phyloP scores from a whole-genome alignment of 2,888 invertebrate species.

The Schizaphis graminum region DNA sequence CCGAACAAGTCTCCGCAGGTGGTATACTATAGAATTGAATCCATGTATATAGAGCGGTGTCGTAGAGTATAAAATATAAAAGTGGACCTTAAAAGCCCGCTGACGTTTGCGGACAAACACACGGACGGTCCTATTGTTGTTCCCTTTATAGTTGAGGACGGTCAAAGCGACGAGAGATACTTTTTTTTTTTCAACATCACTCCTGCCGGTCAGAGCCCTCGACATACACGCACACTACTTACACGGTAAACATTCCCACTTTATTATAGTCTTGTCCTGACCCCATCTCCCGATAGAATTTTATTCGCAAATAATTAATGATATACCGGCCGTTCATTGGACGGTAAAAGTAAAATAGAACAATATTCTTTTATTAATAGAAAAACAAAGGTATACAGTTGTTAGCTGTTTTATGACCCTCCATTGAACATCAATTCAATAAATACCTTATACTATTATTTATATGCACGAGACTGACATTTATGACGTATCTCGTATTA shows the following conservation, averaged over 20 bases:
- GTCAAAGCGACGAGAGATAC: slow-evolving; percentile 60
- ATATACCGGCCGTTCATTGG: neutral
- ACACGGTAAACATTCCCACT: neutral
- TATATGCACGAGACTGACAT: neutral
- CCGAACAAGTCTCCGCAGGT: slow-evolving; percentile 53
- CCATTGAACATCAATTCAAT: neutral
- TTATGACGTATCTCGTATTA: neutral
- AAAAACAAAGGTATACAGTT: neutral
- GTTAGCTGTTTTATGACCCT: neutral
- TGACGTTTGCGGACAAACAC: slow-evolving; percentile 61
- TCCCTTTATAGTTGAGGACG: slow-evolving; percentile 41
- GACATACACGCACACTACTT: neutral
- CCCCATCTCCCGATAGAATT: neutral
- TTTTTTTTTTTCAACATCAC: neutral
- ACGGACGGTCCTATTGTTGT: slow-evolving; percentile 43
- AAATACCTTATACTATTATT: neutral
- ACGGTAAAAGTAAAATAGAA: neutral
- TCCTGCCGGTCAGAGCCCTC: slow-evolving; percentile 8
- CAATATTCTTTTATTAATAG: neutral
- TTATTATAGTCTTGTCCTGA: slow-evolving; percentile 31
- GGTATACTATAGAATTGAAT: slow-evolving; percentile 35
- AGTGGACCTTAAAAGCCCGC: slow-evolving; percentile 63
- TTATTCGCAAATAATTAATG: slow-evolving; percentile 32
- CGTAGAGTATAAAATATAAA: slow-evolving; percentile 34
- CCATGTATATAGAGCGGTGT: slow-evolving; percentile 2